Conservation (phyloP, 2,797 vertebrate species). For the Leucoraja ocellata region DNA sequence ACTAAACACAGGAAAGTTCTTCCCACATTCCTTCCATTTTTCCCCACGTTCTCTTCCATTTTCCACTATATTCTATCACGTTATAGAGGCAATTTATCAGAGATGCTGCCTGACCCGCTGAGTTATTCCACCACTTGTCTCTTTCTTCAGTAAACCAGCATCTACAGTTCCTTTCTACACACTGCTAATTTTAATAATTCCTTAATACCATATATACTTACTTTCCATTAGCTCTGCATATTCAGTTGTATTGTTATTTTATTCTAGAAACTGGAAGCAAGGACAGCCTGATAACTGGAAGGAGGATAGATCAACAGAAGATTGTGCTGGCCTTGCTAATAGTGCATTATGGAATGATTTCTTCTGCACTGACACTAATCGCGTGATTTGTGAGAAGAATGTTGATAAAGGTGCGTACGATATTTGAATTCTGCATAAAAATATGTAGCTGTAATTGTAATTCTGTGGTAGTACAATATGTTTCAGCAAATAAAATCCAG, state of each 20-base stretch:
- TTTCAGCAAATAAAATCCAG: neutral
- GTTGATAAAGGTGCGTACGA: slow-evolving; percentile 61
- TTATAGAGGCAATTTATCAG: no score
- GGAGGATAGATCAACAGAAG: slow-evolving; percentile 70
- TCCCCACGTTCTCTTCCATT: no score
- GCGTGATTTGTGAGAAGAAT: slow-evolving; percentile 84
- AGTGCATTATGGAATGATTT: slow-evolving; percentile 88
- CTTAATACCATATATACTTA: neutral
- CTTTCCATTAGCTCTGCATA: neutral
- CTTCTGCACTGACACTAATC: slow-evolving; percentile 80
- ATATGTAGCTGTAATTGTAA: no score
- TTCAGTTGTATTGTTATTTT: slow-evolving; percentile 53
- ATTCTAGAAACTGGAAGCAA: slow-evolving; percentile 78
- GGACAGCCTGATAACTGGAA: slow-evolving; percentile 92
- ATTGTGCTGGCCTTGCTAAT: slow-evolving; percentile 78
- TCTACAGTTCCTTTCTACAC: no score
- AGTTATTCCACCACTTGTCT: no score
- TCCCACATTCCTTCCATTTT: no score
- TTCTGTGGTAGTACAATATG: neutral
- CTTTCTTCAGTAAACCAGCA: no score
- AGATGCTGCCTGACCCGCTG: no score
- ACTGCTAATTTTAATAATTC: neutral
- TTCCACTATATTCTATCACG: no score
- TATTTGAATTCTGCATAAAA: neutral
- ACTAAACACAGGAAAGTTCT: no score